A percentile compares a stretch with the other conserved stretches of the same genome.
Conservation (phyloP, 2,797 vertebrate genomes). For the Mormyrus hasselquistii region DNA sequence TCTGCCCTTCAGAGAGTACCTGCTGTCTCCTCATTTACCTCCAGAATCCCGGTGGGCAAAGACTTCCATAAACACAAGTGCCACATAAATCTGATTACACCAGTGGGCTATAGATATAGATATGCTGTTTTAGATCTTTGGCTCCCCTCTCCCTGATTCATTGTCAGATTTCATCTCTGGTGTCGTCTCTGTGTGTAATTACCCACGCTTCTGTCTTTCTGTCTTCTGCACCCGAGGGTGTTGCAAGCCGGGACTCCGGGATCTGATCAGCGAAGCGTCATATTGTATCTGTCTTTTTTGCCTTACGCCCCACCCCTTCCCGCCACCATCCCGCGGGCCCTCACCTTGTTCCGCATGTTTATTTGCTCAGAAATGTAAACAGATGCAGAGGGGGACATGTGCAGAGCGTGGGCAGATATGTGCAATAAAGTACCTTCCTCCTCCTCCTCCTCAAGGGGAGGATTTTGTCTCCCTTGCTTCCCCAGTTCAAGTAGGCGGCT, state of each 20-base stretch:
- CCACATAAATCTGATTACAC: background rate
- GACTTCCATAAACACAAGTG: background rate
- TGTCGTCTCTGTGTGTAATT: background rate
- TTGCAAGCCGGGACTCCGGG: background rate
- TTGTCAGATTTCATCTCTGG: background rate
- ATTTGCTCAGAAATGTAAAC: conserved; percentile 1
- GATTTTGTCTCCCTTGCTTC: background rate
- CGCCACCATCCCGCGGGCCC: background rate
- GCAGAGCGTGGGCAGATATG: background rate
- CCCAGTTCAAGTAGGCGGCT: background rate
- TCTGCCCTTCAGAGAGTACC: background rate
- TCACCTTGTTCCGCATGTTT: background rate
- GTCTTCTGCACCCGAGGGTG: background rate
- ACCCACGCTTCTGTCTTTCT: background rate
- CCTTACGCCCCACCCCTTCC: background rate
- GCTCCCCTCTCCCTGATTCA: background rate
- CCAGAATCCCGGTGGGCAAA: background rate
- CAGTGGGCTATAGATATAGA: background rate
- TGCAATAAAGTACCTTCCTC: background rate
- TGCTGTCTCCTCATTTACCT: background rate
- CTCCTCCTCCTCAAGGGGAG: background rate
- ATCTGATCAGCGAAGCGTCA: background rate
- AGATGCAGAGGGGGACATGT: background rate
- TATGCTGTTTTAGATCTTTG: background rate
- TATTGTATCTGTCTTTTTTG: background rate